Evolutionary conservation across 2,797 vertebrate genomes (phyloP), one percentile per base, ranked within the genome.

Genomic region (Phylloscopus collybita): DNA sequence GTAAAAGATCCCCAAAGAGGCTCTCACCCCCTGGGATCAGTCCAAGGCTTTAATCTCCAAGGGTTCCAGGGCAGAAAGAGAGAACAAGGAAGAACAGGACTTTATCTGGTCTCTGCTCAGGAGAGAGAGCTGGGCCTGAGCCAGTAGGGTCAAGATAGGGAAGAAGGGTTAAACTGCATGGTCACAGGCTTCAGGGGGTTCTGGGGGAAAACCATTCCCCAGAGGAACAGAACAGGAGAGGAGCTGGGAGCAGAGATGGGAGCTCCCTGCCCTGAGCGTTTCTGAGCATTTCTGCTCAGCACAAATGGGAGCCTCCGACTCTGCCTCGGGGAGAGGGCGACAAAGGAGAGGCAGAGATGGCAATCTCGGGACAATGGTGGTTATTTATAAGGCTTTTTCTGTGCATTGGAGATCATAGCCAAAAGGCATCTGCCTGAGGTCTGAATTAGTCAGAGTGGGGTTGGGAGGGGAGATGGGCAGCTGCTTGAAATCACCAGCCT

Each of bases 331-430:
- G 87, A 92, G 47, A 59, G 45, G 50, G 67, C 1, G 3, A 95
- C 90, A 80, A 36, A 79, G 66, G 10, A 92, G 86, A 65, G 67
- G 64, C 81, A 95, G 91, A 67, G 87, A 93, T 29, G 76, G 75
- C 54, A 70, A 36, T 84, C 89, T 80, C 11, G 74, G 89, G 90
- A 94, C 79, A 95, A 89, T 65, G 44, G 71, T 32, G 36, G 69
- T 75, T 97, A 93, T 95, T 95, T 96, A 90, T 84, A 83, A 87
- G 50, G 47, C n/a, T 69, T 59, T 76, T 94, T 92, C 61, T n/a
- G 65, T 83, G 70, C 80, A 4, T 44, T n/a, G 69, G n/a, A 82
- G 83, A 95, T 94, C 74, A 67, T 3, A 94, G 69, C 82, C 92
- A 83, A 88, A 79, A 88, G 82, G 70, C 91, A 87, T 93, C 87